These are phyloP conservation scores for Oscheius sp. DNA, from an alignment of 1,140 invertebrate species.

Conservation along the genomic window DNA sequence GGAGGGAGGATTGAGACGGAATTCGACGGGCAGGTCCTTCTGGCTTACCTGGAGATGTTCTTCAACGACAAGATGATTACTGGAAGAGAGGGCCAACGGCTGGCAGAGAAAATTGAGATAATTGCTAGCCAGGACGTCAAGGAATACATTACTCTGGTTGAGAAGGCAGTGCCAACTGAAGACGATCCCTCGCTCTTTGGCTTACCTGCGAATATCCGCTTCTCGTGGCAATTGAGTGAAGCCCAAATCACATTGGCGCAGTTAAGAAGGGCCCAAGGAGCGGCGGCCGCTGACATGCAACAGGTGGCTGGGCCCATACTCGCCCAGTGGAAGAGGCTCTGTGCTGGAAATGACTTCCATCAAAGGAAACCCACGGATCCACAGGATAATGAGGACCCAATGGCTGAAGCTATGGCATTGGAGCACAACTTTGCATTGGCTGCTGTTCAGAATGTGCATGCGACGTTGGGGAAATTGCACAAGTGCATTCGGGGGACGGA, in stretches of 20 bases:
- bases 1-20: constrained; percentile 81
- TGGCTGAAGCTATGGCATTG: constrained; percentile 14
- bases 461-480: constrained; percentile 1
- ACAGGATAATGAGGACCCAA: constrained; percentile 2
- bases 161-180: constrained; percentile 62
- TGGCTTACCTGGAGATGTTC: constrained; percentile 73
- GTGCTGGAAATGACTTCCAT: constrained; percentile 7
- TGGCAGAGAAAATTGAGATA: constrained; percentile 22
- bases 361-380: background rate
- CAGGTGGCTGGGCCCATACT: background rate
- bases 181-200: constrained; percentile 67
- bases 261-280: background rate
- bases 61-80: constrained; percentile 66
- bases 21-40: constrained; percentile 74
- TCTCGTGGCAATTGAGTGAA: constrained; percentile 73
- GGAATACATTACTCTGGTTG: constrained; percentile 25
- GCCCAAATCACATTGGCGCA: constrained; percentile 27
- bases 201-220: constrained; percentile 76
- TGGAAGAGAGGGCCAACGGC: background rate
- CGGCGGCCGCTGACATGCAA: background rate
- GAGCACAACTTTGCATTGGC: constrained; percentile 6
- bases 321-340: constrained; percentile 24
- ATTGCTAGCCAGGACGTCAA: constrained; percentile 1
- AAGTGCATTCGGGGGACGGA: background rate
- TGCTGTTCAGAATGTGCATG: background rate